Conservation (phyloP, 2,113 vertebrate species). For the Arenaria interpres region DNA sequence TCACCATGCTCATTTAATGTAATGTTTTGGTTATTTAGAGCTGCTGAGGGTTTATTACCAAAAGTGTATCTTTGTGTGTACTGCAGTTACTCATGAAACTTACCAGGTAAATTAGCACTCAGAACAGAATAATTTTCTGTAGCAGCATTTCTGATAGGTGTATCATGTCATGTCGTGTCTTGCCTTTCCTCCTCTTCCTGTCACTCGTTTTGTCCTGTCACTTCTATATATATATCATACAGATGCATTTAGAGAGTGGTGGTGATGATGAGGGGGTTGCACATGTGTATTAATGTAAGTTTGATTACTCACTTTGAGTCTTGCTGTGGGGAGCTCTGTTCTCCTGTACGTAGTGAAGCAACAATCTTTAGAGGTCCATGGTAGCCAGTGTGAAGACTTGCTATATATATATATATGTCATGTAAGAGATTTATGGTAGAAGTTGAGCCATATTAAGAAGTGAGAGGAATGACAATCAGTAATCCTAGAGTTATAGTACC, state of each 20-base stretch:
- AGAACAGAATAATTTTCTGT: background rate
- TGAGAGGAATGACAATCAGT: background rate
- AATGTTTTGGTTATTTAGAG: constrained; percentile 30
- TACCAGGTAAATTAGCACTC: background rate
- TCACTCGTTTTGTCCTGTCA: background rate
- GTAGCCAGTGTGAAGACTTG: background rate
- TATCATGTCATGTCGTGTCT: background rate
- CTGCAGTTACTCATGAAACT: background rate
- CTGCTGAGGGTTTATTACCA: background rate
- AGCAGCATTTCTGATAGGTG: background rate
- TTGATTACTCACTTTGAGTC: background rate
- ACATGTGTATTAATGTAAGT: background rate
- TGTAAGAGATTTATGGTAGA: background rate
- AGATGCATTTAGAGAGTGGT: background rate
- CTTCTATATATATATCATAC: too few species aligned
- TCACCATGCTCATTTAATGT: background rate
- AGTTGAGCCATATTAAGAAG: background rate
- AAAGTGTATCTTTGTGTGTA: background rate
- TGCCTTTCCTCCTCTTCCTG: background rate
- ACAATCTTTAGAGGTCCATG: background rate
- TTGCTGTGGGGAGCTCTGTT: background rate
- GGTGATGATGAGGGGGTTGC: background rate
- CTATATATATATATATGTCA: background rate
- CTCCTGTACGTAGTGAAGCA: background rate
- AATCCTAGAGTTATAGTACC: background rate